Conservation (phyloP, 37 sponge, comb jelly and placozoan genomes). For the Ephydatia muelleri region DNA sequence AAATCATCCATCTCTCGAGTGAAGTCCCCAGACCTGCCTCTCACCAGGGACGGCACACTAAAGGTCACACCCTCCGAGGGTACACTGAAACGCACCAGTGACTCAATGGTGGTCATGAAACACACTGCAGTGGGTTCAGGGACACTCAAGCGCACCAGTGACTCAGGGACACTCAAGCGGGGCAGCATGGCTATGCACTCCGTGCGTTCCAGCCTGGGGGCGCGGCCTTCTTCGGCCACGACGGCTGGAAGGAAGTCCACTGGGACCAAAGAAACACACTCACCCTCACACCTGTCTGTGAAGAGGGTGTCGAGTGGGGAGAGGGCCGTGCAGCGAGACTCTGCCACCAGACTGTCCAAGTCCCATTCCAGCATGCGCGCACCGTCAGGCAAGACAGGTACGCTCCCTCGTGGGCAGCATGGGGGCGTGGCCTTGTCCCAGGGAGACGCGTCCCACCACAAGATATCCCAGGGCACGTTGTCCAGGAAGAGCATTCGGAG, state of each 20-base stretch:
- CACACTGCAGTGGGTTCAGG: background rate
- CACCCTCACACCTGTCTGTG: constrained; percentile 8
- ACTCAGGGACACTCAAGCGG: background rate
- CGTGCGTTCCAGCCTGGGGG: background rate
- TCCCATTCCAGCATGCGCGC: background rate
- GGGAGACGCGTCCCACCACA: background rate
- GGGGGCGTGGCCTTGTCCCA: background rate
- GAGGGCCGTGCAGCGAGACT: background rate
- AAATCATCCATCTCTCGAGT: background rate
- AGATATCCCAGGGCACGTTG: background rate
- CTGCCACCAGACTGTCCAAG: background rate
- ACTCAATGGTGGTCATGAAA: background rate
- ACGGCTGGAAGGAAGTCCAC: background rate
- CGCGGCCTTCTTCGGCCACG: background rate
- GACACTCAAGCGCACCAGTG: constrained; percentile 2
- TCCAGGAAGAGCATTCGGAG: background rate
- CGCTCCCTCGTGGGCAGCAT: background rate
- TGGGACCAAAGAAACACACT: background rate
- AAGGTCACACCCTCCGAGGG: too few relatives aligned
- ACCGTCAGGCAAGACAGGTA: background rate
- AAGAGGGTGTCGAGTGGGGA: constrained; percentile 29
- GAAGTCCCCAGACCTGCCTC: background rate
- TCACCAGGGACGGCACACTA: background rate
- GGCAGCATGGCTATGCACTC: background rate
- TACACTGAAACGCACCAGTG: background rate